These are phyloP conservation scores for Ormyrus rosae DNA, from an alignment of 2,888 invertebrate genomes.

Conservation along the genomic window DNA sequence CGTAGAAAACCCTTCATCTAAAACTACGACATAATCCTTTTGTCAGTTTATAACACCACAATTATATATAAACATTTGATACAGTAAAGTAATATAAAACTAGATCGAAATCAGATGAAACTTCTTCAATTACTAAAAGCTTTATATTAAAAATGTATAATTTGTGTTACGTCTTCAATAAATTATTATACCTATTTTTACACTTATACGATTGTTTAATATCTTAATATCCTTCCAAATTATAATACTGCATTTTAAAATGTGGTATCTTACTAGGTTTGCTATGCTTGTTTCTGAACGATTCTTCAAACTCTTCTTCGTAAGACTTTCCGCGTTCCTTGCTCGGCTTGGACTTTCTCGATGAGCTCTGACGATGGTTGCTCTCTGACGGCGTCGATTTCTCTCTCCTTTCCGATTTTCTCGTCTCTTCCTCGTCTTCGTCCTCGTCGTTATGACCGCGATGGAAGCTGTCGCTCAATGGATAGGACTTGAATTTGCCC, in stretches of 20 bases:
- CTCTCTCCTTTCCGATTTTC: conserved; percentile 40
- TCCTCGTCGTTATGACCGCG: conserved; percentile 58
- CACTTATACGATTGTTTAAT: not conserved
- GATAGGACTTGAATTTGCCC: conserved; percentile 47
- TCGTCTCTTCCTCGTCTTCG: conserved; percentile 62
- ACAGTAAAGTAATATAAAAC: not conserved
- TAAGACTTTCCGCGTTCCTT: conserved; percentile 56
- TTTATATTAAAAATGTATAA: no score
- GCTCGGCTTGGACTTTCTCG: conserved; percentile 29
- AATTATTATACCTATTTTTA: no score
- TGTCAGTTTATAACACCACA: no score
- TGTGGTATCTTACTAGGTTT: conserved; percentile 41
- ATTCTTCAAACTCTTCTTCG: conserved; percentile 58
- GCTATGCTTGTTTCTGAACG: conserved; percentile 7
- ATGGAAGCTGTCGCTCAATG: conserved; percentile 4
- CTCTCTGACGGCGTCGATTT: not conserved
- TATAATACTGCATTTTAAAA: conserved; percentile 18
- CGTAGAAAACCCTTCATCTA: no score
- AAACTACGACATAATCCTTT: no score
- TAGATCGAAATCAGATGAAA: no score
- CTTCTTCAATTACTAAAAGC: no score
- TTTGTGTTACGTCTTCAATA: no score
- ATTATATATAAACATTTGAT: no score
- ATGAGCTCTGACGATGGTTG: no score
- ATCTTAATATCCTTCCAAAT: not conserved